Conservation (phyloP, 2,113 vertebrate species). For the Dolichallabes microphthalmus region DNA sequence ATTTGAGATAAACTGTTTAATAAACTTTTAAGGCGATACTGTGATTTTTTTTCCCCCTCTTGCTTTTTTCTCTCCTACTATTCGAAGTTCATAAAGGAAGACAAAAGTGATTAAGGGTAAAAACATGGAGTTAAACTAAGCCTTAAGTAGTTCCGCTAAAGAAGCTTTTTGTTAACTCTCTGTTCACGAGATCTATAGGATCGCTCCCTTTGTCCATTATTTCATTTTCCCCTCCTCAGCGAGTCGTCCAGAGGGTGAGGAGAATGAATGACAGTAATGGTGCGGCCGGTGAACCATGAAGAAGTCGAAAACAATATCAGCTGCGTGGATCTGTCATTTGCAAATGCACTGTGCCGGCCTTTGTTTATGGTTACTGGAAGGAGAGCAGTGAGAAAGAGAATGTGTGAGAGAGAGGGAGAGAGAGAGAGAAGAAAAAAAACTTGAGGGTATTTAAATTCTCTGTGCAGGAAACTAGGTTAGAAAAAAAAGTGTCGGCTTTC, state of each 20-base stretch:
- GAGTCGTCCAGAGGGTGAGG: conserved; percentile 62
- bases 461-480: conserved; percentile 60
- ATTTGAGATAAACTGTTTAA: background rate
- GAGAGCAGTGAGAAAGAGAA: conserved; percentile 43
- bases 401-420: conserved; percentile 26
- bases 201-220: conserved; percentile 67
- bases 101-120: background rate
- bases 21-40: background rate
- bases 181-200: conserved; percentile 60
- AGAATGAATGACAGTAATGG: conserved; percentile 71
- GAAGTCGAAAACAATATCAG: conserved; percentile 81
- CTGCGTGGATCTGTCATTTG: conserved; percentile 77
- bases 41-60: background rate
- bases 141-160: conserved; percentile 55
- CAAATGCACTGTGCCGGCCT: conserved; percentile 71
- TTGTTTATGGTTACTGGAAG: conserved; percentile 74
- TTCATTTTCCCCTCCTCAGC: conserved; percentile 57
- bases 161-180: conserved; percentile 52
- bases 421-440: conserved; percentile 45
- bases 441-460: conserved; percentile 60
- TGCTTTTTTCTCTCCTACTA: background rate
- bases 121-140: conserved; percentile 46
- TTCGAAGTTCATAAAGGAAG: background rate
- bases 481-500: conserved; percentile 61
- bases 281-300: conserved; percentile 72